Conservation (phyloP, 2,797 vertebrate genomes). For the Syndactyla subalaris region DNA sequence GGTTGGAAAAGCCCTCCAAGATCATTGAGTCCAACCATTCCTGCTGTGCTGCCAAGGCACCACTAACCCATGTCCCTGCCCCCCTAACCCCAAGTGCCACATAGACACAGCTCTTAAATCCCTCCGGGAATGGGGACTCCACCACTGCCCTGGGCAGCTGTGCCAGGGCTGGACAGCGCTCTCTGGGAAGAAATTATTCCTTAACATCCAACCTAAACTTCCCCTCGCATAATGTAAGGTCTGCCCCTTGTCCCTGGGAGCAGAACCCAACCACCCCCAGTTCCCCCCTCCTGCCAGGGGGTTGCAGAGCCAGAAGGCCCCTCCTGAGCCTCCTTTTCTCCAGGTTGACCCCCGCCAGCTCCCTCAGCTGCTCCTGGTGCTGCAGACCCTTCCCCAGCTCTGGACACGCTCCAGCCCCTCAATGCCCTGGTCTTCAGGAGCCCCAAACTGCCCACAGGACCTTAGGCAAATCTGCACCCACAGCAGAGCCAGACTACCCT, state of each 20-base stretch:
- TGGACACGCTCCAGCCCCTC: background rate
- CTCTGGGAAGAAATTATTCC: background rate
- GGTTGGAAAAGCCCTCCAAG: background rate
- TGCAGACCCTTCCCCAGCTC: background rate
- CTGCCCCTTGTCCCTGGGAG: background rate
- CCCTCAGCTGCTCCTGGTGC: rapidly evolving
- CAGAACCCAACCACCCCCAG: rapidly evolving
- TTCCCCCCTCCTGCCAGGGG: background rate
- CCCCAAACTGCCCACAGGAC: background rate
- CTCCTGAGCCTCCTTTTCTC: background rate
- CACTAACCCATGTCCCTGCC: no score
- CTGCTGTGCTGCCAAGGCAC: background rate
- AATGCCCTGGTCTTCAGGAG: rapidly evolving
- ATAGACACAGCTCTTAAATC: rapidly evolving
- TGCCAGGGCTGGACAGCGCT: background rate
- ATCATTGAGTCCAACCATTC: background rate
- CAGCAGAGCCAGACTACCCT: background rate
- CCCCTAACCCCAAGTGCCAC: background rate
- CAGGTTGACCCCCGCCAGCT: background rate
- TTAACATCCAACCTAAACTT: background rate
- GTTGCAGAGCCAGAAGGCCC: background rate
- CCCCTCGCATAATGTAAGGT: background rate
- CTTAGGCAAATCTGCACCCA: background rate
- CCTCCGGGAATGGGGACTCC: rapidly evolving
- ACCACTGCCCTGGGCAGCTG: background rate